Conservation (phyloP, 1,140 invertebrate species). For the Palaemon carinicauda region DNA sequence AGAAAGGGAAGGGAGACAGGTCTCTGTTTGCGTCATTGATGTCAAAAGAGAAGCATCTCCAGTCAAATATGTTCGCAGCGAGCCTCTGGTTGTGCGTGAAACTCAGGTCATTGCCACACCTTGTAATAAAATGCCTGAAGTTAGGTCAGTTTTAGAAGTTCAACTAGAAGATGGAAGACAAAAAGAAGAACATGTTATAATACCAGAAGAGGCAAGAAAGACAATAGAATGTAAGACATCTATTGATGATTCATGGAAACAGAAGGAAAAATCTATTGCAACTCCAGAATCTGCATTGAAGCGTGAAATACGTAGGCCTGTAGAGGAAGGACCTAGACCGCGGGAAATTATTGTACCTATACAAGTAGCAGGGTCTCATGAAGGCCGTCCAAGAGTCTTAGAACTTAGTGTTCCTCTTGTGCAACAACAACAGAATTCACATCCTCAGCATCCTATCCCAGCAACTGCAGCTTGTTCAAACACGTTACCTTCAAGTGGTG, state of each 20-base stretch:
- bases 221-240: neutral
- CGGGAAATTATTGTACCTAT: conserved; percentile 48
- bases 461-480: conserved; percentile 4
- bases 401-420: conserved; percentile 33
- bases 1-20: conserved; percentile 22
- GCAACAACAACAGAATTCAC: neutral
- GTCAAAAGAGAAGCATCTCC: conserved; percentile 45
- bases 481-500: conserved; percentile 7
- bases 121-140: conserved; percentile 21
- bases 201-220: conserved; percentile 5
- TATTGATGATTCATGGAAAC: neutral
- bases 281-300: neutral
- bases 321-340: neutral
- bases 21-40: conserved; percentile 57
- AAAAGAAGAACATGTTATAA: conserved; percentile 20
- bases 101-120: conserved; percentile 55
- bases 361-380: conserved; percentile 15
- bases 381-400: conserved; percentile 38
- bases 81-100: conserved; percentile 53
- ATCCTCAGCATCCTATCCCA: neutral
- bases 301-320: neutral
- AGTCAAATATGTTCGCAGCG: conserved; percentile 46
- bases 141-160: conserved; percentile 24
- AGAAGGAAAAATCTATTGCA: neutral
- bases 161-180: conserved; percentile 24